Conservation (phyloP, 2,888 invertebrate species). For the Macaria liturata region DNA sequence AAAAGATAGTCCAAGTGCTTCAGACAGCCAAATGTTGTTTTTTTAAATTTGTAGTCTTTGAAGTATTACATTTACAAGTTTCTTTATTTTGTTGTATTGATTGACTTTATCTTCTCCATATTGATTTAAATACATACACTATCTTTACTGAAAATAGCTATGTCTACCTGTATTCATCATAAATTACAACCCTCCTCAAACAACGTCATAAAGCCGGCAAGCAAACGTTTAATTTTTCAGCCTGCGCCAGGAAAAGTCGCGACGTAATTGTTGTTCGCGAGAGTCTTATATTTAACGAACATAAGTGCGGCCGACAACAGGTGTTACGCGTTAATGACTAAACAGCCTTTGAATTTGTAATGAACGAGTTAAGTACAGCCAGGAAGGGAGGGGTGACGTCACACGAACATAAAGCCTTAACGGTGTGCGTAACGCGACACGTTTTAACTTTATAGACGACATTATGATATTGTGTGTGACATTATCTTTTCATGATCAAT, state of each 20-base stretch:
- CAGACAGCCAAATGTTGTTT: too few species aligned
- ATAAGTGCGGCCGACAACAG: conserved; percentile 65
- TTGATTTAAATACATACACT: too few species aligned
- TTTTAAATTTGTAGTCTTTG: too few species aligned
- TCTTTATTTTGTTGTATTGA: too few species aligned
- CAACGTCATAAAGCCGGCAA: too few species aligned
- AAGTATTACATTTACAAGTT: too few species aligned
- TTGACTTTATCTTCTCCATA: too few species aligned
- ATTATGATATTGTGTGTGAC: conserved; percentile 33
- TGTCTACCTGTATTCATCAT: too few species aligned
- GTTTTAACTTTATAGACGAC: conserved; percentile 33
- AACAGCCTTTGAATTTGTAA: conserved; percentile 77
- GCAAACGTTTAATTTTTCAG: too few species aligned
- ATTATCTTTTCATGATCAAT: conserved; percentile 36
- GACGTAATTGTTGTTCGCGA: conserved; percentile 24
- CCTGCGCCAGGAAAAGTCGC: not conserved
- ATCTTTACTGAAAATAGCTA: too few species aligned
- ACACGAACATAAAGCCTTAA: conserved; percentile 36
- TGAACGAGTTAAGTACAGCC: conserved; percentile 60
- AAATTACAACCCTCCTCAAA: too few species aligned
- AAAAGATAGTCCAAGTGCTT: too few species aligned
- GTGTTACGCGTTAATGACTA: conserved; percentile 77
- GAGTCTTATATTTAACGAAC: conserved; percentile 39
- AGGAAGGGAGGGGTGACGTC: conserved; percentile 50
- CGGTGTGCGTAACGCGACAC: conserved; percentile 36